Percentiles rank a stretch among this genome's conserved stretches.
Evolutionary conservation across 2,888 invertebrate species (phyloP).

Genomic region (Troides helena): DNA sequence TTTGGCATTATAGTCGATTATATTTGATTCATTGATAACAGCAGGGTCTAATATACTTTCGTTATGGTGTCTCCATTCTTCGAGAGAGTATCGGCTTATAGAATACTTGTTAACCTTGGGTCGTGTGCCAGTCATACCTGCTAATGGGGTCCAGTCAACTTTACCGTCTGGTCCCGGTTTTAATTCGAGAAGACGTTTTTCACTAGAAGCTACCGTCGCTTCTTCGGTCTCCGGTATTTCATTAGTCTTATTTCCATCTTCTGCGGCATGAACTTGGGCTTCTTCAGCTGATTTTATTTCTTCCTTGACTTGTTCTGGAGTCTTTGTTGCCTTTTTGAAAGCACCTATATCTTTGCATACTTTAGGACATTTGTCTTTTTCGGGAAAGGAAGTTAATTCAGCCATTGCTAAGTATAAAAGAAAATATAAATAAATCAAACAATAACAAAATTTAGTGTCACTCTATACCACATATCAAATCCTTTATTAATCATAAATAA

Average conservation of each 20-base stretch:
- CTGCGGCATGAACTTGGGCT: conserved; percentile 35
- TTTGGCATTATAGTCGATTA: conserved; percentile 82
- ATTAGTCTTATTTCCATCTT: conserved; percentile 35
- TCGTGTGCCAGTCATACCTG: conserved; percentile 85
- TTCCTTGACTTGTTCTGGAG: conserved; percentile 44
- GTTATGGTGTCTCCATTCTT: conserved; percentile 86
- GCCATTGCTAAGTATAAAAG: conserved; percentile 28
- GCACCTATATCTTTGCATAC: conserved; percentile 63
- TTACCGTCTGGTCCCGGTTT: conserved; percentile 86
- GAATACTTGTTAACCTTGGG: conserved; percentile 89
- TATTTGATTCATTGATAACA: conserved; percentile 76
- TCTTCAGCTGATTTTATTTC: conserved; percentile 38
- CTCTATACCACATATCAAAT: conserved; percentile 2
- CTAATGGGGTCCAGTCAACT: conserved; percentile 86
- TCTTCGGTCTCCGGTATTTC: conserved; percentile 34
- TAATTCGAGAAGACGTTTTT: conserved; percentile 54
- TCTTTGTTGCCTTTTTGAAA: conserved; percentile 56
- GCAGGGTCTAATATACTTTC: conserved; percentile 73
- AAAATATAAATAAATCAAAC: conserved; percentile 9
- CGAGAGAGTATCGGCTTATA: conserved; percentile 85
- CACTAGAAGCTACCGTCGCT: conserved; percentile 36
- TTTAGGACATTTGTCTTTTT: conserved; percentile 58
- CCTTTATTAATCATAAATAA: background rate
- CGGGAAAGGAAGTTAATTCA: conserved; percentile 50
- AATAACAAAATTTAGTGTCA: conserved; percentile 1